Evolutionary conservation across 2,888 invertebrate species (phyloP).

Genomic region (Cheilosia soror): DNA sequence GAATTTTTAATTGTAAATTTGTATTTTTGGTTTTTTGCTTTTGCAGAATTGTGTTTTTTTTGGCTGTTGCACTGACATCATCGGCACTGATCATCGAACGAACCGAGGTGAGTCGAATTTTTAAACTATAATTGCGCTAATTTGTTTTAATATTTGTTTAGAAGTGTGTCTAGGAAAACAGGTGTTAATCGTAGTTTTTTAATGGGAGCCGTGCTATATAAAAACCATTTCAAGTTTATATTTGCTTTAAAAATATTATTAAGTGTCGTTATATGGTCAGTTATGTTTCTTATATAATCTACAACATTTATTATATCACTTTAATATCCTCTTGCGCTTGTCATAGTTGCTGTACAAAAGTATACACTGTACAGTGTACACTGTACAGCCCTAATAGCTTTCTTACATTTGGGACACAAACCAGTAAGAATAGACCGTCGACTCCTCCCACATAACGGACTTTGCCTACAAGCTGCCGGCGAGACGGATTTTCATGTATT

Average conservation of each 20-base stretch:
- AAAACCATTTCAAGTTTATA: not conserved
- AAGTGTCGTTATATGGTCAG: too few species aligned
- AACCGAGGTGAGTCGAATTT: conserved; percentile 86
- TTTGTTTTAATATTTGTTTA: not conserved
- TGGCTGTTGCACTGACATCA: conserved; percentile 97
- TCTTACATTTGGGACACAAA: too few species aligned
- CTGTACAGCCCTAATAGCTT: too few species aligned
- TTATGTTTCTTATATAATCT: too few species aligned
- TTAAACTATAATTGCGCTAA: not conserved
- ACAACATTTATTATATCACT: too few species aligned
- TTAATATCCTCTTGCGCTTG: too few species aligned
- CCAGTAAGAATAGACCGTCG: too few species aligned
- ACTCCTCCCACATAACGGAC: too few species aligned
- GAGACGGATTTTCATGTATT: too few species aligned
- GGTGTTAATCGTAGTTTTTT: not conserved
- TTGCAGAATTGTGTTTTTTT: conserved; percentile 96
- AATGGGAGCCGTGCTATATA: conserved; percentile 5
- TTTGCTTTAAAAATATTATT: not conserved
- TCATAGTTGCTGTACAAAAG: too few species aligned
- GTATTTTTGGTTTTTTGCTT: not conserved
- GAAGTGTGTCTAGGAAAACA: not conserved
- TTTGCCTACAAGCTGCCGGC: too few species aligned
- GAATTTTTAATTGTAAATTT: not conserved
- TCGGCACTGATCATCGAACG: conserved; percentile 95
- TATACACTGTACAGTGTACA: too few species aligned